Conservation (phyloP, 2,113 vertebrate genomes). For the Phainopepla nitens region DNA sequence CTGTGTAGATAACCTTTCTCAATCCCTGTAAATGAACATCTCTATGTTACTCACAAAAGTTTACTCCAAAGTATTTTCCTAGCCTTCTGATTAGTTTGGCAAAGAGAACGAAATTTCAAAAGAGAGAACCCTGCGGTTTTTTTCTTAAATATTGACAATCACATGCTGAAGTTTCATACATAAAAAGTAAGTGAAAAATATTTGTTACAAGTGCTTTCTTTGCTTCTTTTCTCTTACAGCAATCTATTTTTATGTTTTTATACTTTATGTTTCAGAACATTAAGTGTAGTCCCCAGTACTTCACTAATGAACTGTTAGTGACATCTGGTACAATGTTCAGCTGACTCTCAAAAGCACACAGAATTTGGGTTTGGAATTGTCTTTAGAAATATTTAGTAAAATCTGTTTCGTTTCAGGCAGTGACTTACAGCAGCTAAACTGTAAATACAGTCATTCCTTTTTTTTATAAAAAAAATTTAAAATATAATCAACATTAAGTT, state of each 20-base stretch:
- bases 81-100: not conserved
- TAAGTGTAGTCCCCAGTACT: not conserved
- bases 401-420: not conserved
- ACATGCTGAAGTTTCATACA: not conserved
- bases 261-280: not conserved
- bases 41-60: not conserved
- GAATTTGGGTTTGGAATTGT: not conserved
- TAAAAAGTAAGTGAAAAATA: not conserved
- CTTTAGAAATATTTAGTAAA: not conserved
- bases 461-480: not conserved
- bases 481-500: not conserved
- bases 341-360: not conserved
- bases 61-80: not conserved
- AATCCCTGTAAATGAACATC: rapidly evolving
- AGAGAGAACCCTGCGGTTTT: not conserved
- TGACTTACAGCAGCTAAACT: not conserved
- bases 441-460: not conserved
- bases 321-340: not conserved
- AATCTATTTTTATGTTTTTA: not conserved
- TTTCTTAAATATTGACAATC: not conserved
- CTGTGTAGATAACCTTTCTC: not conserved
- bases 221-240: not conserved
- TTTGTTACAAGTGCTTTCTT: not conserved
- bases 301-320: not conserved
- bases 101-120: not conserved